phyloP scores from a whole-genome alignment of 2,113 vertebrate species.

The Stictonetta naevosa region DNA sequence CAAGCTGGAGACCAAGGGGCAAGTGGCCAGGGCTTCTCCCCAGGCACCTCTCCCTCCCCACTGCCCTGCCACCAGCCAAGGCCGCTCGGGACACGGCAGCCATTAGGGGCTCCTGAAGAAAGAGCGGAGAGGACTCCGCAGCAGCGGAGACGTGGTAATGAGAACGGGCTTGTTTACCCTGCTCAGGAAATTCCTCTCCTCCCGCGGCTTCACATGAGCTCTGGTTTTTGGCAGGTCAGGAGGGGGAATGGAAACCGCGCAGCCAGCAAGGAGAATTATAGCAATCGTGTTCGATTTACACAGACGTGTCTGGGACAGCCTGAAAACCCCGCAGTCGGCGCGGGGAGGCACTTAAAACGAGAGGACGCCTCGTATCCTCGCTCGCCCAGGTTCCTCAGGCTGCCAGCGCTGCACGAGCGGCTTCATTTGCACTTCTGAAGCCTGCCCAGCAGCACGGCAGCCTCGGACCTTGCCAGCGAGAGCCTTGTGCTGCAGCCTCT shows the following conservation, averaged over 20 bases:
- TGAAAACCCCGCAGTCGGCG: constrained; percentile 5
- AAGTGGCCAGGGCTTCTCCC: neutral
- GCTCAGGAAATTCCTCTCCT: constrained; percentile 62
- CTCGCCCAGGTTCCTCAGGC: neutral
- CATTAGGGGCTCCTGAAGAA: neutral
- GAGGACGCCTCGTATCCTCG: neutral
- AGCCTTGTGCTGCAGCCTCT: neutral
- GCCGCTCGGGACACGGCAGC: neutral
- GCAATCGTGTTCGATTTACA: constrained; percentile 27
- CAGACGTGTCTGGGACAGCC: constrained; percentile 13
- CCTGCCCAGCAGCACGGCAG: neutral
- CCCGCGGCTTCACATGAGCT: constrained; percentile 22
- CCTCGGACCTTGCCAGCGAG: neutral
- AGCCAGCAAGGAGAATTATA: neutral
- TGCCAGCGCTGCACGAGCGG: neutral
- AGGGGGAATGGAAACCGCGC: constrained; percentile 20
- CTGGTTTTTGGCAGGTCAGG: constrained; percentile 47
- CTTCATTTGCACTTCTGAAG: neutral
- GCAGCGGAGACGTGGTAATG: constrained; percentile 21
- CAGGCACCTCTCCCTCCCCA: neutral
- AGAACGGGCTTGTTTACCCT: constrained; percentile 43
- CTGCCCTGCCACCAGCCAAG: neutral
- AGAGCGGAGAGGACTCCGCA: neutral
- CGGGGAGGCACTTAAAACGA: constrained; percentile 21
- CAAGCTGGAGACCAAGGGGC: neutral